phyloP scores from a whole-genome alignment of 1,140 invertebrate genomes.

The Leucophenga varia region DNA sequence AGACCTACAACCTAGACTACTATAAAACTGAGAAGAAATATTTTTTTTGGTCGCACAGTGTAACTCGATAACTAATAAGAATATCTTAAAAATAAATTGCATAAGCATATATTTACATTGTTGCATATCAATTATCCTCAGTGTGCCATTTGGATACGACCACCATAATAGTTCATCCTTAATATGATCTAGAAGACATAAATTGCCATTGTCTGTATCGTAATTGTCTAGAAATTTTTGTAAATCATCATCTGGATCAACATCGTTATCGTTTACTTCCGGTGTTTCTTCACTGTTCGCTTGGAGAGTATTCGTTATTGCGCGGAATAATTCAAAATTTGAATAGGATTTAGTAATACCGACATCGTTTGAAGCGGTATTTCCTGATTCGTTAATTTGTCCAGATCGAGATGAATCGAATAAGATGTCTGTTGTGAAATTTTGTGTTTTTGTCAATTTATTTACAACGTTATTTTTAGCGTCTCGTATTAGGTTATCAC shows the following conservation, averaged over 20 bases:
- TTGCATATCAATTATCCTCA: constrained; percentile 10
- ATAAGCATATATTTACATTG: constrained; percentile 17
- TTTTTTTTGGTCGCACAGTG: neutral
- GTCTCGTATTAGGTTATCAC: no score
- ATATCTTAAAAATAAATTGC: neutral
- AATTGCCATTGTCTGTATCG: constrained; percentile 33
- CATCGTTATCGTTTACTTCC: neutral
- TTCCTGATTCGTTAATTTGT: no score
- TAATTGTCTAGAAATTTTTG: constrained; percentile 29
- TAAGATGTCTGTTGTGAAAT: no score
- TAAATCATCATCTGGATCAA: constrained; percentile 15
- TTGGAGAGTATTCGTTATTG: no score
- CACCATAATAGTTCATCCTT: constrained; percentile 39
- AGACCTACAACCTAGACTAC: constrained; percentile 16
- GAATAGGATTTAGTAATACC: neutral
- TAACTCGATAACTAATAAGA: neutral
- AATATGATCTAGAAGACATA: constrained; percentile 31
- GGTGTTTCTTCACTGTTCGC: neutral
- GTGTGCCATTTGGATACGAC: constrained; percentile 31
- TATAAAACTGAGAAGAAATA: neutral
- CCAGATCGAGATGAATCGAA: no score
- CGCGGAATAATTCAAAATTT: no score
- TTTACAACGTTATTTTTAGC: no score
- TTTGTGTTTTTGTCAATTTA: no score
- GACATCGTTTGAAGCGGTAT: no score